A percentile compares a stretch with the other conserved stretches of the same genome.
phyloP scores from a whole-genome alignment of 2,888 invertebrate species.

The Ecliptopera silaceata region DNA sequence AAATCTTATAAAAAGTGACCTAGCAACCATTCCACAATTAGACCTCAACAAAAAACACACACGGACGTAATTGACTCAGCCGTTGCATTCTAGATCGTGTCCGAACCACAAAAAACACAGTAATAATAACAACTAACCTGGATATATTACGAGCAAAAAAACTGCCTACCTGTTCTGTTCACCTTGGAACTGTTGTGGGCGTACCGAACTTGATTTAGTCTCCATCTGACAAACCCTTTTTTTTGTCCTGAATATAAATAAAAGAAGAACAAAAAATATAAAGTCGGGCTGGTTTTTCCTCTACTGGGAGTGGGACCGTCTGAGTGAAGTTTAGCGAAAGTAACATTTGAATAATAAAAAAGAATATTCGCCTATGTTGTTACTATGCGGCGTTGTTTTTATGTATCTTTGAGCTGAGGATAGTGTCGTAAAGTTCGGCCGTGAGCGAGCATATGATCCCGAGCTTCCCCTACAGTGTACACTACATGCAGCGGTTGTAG shows the following conservation, averaged over 20 bases:
- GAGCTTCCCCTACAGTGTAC: slow-evolving; percentile 32
- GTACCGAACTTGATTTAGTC: slow-evolving; percentile 77
- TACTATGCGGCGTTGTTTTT: slow-evolving; percentile 54
- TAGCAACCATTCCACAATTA: slow-evolving; percentile 52
- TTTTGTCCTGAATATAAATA: slow-evolving; percentile 81
- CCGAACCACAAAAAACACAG: slow-evolving; percentile 22
- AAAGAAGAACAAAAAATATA: slow-evolving; percentile 67
- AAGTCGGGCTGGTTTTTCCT: slow-evolving; percentile 63
- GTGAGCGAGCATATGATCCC: slow-evolving; percentile 49
- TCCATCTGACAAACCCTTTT: slow-evolving; percentile 80
- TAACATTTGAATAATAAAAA: slow-evolving; percentile 75
- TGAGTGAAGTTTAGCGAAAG: slow-evolving; percentile 69
- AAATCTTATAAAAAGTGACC: slow-evolving; percentile 40
- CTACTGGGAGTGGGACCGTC: slow-evolving; percentile 57
- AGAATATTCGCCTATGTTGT: slow-evolving; percentile 63
- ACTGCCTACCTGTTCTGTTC: slow-evolving; percentile 65
- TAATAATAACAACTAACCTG: slow-evolving; percentile 37
- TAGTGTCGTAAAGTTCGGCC: slow-evolving; percentile 54
- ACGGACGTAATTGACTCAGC: slow-evolving; percentile 53
- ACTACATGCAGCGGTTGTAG: slow-evolving; percentile 27
- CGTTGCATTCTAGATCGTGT: slow-evolving; percentile 54
- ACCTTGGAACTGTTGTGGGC: slow-evolving; percentile 76
- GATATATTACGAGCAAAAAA: slow-evolving; percentile 55
- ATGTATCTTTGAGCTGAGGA: slow-evolving; percentile 47
- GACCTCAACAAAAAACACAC: slow-evolving; percentile 48